Base-by-base conservation (phyloP, 2,797 vertebrate species). In the Xenentodon cancila region DNA sequence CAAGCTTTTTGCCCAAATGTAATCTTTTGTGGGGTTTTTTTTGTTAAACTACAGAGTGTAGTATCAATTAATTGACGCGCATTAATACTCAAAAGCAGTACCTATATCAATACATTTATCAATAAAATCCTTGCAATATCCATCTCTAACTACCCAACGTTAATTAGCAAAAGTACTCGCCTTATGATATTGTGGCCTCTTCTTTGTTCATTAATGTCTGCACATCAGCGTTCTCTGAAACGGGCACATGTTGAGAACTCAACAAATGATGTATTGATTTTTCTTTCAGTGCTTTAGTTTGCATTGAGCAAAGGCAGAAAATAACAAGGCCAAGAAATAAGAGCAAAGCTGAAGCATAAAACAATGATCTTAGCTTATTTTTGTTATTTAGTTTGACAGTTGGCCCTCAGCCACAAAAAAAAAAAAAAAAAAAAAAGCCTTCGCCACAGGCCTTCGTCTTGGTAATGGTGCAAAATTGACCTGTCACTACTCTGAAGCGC, bases 381-480 rank as follows among this genome's bases (percentile, higher is more conserved):
- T 73, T 78, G 76, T 86, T 64, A 82, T 85, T 81, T 73, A 53
- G 67, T 79, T 79, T 82, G 85, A 86, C 85, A 87, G 81, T 69
- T 73, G 62, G 74, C 63, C 77, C 69, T 75, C 72, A 71, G 72
- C 81, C 57, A 64, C 59, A 60, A 81, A 79, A 79, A n/a, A n/a
- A n/a, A n/a, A n/a, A n/a, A n/a, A n/a, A n/a, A n/a, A n/a, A n/a
- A n/a, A n/a, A n/a, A 60, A 72, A 51, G 53, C 65, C 49, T 58
- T 57, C 52, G 67, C 80, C 61, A 71, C 56, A 68, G 64, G 54
- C 69, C 55, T 67, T 77, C 74, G 65, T 75, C 71, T 67, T 59
- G 75, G 66, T 88, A 88, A 90, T 87, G 76, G 81, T 85, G 63
- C 64, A 76, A 89, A 89, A 90, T 89, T 89, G 87, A 91, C 85